phyloP scores from a whole-genome alignment of 2,113 vertebrate genomes.

The Stegostoma tigrinum region DNA sequence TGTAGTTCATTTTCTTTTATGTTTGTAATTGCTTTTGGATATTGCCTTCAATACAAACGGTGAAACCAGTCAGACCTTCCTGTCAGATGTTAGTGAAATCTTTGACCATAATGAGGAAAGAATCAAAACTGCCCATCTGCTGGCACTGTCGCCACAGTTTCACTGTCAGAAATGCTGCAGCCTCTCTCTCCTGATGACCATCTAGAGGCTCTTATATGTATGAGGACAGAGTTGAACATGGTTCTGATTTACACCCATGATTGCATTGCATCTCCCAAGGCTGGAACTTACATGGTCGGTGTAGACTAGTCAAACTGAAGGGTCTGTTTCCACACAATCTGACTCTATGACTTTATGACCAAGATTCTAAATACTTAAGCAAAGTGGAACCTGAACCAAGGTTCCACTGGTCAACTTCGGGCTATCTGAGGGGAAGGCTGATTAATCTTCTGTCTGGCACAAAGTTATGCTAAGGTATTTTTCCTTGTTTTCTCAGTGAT shows the following conservation, averaged over 20 bases:
- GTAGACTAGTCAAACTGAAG: too few relatives aligned
- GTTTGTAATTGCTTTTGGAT: neutral
- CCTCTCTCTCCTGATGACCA: neutral
- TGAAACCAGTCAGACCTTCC: neutral
- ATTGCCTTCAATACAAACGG: neutral
- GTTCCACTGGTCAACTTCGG: neutral
- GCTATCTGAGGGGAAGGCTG: neutral
- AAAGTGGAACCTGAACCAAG: neutral
- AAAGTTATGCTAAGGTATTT: neutral
- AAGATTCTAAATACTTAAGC: neutral
- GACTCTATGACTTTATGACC: neutral
- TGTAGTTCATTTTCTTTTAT: neutral
- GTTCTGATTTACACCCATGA: neutral
- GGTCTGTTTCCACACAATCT: too few relatives aligned
- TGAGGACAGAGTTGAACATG: neutral
- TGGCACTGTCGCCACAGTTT: neutral
- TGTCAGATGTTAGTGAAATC: neutral
- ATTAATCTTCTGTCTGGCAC: neutral
- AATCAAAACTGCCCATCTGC: neutral
- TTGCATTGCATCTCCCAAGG: neutral
- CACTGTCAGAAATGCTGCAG: neutral
- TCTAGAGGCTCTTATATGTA: neutral
- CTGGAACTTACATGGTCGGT: too few relatives aligned
- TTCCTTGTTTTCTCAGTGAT: neutral
- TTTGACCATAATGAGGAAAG: neutral